phyloP scores from a whole-genome alignment of 92 coral and sea anemone species.

The Chrysogorgia sp. region DNA sequence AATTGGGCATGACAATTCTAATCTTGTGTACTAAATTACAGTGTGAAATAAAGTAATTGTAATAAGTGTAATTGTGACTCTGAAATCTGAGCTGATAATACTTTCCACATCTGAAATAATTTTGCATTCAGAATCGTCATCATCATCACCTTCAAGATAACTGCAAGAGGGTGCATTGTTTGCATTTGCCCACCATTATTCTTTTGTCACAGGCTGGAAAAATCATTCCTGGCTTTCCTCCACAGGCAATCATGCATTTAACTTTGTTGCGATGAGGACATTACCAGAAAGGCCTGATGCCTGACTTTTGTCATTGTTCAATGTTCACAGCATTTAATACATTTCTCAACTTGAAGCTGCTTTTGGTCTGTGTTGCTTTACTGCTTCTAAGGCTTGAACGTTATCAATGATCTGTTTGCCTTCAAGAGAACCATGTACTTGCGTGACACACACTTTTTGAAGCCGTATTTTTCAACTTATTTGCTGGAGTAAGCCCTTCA shows the following conservation, averaged over 20 bases:
- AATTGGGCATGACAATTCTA: no score
- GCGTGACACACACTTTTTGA: constrained; percentile 23
- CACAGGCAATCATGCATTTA: constrained; percentile 15
- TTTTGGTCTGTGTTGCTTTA: neutral
- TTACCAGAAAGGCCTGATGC: constrained; percentile 14
- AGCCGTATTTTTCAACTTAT: constrained; percentile 1
- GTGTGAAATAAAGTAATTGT: no score
- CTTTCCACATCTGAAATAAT: no score
- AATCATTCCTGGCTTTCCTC: constrained; percentile 1
- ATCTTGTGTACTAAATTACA: no score
- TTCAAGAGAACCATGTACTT: constrained; percentile 8
- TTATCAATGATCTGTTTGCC: constrained; percentile 16
- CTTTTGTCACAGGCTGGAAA: constrained; percentile 9
- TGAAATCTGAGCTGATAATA: no score
- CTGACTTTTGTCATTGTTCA: constrained; percentile 20
- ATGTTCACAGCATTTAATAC: constrained; percentile 3
- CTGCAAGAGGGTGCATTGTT: neutral
- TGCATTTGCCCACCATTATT: neutral
- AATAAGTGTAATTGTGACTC: no score
- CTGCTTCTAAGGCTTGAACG: constrained; percentile 14
- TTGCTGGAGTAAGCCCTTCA: constrained; percentile 12
- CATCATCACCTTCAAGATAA: constrained; percentile 9
- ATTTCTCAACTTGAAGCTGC: constrained; percentile 4
- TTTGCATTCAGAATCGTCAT: neutral
- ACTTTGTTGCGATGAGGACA: constrained; percentile 22